phyloP scores from a whole-genome alignment of 2,888 invertebrate genomes.

The Oligia strigilis region DNA sequence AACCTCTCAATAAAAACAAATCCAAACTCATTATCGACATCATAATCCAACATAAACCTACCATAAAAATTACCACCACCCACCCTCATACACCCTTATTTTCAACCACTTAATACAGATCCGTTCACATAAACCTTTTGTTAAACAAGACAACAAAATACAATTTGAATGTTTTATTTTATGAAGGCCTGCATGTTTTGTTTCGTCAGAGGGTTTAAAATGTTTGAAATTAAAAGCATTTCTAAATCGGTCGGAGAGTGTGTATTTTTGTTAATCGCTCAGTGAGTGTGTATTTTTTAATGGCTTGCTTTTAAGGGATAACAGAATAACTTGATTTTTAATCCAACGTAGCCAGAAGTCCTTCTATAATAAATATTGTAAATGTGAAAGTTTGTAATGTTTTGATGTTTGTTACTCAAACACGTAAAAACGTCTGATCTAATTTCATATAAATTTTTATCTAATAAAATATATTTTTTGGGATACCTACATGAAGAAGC shows the following conservation, averaged over 20 bases:
- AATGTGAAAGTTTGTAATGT: no score
- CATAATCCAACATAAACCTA: slow-evolving; percentile 26
- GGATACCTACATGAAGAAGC: no score
- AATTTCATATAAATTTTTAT: no score
- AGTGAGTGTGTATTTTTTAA: background rate
- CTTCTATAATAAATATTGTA: no score
- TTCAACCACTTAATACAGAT: slow-evolving; percentile 40
- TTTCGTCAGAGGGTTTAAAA: slow-evolving; percentile 24
- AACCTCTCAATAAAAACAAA: slow-evolving; percentile 15
- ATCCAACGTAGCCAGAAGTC: background rate
- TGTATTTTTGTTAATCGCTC: background rate
- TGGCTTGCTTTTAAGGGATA: background rate
- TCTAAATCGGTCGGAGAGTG: background rate
- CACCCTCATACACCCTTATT: slow-evolving; percentile 23
- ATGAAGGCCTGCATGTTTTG: slow-evolving; percentile 6
- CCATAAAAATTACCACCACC: slow-evolving; percentile 52
- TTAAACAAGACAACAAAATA: slow-evolving; percentile 50
- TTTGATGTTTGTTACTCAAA: no score
- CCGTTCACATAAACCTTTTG: slow-evolving; percentile 25
- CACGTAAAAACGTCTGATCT: no score
- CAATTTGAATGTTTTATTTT: slow-evolving; percentile 10
- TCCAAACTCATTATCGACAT: slow-evolving; percentile 13
- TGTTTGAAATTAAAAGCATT: slow-evolving; percentile 16
- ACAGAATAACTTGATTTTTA: background rate
- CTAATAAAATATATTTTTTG: no score